Evolutionary conservation across 2,113 vertebrate genomes (phyloP), one percentile per base, ranked within the genome.

Genomic region (Saguinus midas): DNA sequence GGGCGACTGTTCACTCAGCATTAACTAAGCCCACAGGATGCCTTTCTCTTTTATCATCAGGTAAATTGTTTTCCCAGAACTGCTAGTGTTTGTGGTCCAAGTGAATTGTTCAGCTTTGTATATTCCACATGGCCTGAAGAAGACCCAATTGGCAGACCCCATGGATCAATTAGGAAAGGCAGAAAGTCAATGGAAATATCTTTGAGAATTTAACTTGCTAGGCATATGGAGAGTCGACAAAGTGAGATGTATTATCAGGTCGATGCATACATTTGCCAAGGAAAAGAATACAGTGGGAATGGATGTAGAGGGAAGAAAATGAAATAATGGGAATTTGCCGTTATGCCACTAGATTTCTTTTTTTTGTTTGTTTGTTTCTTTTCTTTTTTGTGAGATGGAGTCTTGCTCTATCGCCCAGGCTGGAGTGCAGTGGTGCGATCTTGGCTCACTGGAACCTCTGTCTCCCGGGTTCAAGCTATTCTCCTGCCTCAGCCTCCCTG

Each of bases 31-130:
- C 35, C 81, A 84, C 91, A 81, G 57, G 50, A 92, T 43, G 70
- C 57, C 80, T 84, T 96, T 95, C 25, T 58, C 70, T 95, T 93
- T 87, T 70, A 84, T 35, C 0, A 10, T n/a, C 75, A 23, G 2
- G 89, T 52, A 95, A 96, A 91, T 92, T 90, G 55, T 96, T 93
- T 91, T 82, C 83, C 90, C 87, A 90, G 90, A 94, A 57, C 45
- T 80, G 37, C 70, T 64, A 12, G 43, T 78, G 16, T 90, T 91
- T 93, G 73, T 32, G 91, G 58, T 58, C 79, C 82, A 37, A 88
- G 78, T 85, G 66, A 93, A 43, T 93, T 87, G 55, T 50, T 75
- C 83, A 66, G 48, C 83, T 95, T 84, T 45, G n/a, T 90, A 0
- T 96, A 35, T 83, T 84, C 13, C 84, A 94, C 9, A 0, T 87